Percentiles rank a stretch among this genome's conserved stretches.
Conservation (phyloP, 2,113 vertebrate genomes). For the Heterotis niloticus region DNA sequence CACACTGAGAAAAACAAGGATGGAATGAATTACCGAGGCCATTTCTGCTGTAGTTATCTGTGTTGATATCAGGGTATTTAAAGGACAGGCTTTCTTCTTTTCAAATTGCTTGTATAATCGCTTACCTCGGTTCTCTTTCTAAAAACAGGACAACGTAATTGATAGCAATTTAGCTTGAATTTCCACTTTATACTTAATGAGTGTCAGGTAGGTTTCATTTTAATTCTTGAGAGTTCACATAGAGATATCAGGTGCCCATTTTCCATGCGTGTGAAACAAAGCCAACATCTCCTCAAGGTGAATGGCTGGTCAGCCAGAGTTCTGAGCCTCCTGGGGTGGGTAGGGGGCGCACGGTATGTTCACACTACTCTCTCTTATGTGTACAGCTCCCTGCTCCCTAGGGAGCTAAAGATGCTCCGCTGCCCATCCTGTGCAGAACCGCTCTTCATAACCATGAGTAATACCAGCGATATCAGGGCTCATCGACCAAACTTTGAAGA, state of each 20-base stretch:
- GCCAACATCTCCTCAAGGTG: neutral
- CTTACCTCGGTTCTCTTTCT: constrained; percentile 9
- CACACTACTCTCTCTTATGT: too few species aligned
- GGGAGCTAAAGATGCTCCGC: too few species aligned
- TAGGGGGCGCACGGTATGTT: too few species aligned
- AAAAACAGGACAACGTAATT: constrained; percentile 21
- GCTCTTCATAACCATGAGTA: too few species aligned
- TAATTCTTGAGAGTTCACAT: neutral
- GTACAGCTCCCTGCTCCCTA: too few species aligned
- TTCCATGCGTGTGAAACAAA: constrained; percentile 3
- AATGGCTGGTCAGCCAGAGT: neutral
- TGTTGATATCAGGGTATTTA: constrained; percentile 11
- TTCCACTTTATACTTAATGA: constrained; percentile 25
- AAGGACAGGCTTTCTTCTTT: constrained; percentile 8
- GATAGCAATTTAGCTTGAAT: constrained; percentile 21
- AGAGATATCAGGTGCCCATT: neutral
- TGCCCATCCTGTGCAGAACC: too few species aligned
- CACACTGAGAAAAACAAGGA: neutral
- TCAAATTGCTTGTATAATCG: constrained; percentile 22
- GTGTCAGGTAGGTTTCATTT: constrained; percentile 13
- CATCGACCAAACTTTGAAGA: too few species aligned
- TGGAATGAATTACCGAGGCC: neutral
- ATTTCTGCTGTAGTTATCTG: neutral
- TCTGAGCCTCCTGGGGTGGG: too few species aligned
- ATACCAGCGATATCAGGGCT: too few species aligned